Evolutionary conservation across 2,797 vertebrate genomes (phyloP), one percentile per base, ranked within the genome.

Genomic region (Tangara arthus): DNA sequence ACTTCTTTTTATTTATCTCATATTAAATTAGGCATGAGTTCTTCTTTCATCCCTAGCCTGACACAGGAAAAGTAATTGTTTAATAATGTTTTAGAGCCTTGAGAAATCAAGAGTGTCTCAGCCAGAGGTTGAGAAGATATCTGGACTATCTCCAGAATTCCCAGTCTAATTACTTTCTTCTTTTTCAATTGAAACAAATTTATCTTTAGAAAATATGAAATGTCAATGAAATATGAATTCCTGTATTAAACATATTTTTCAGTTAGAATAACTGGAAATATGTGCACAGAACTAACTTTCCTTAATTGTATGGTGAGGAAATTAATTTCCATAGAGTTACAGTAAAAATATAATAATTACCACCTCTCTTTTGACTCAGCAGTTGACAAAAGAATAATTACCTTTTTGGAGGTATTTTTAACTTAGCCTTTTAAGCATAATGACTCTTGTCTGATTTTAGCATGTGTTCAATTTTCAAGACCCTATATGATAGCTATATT

Each of bases 111-210:
- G 73, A 87, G 75, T 75, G 93, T 70, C 63, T 94, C 87, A 94
- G 71, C 73, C 88, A 95, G 72, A 82, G 77, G 93, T 91, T 82
- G 95, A 96, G 96, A 94, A 97, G 95, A 82, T 97, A 75, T 77
- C 97, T 97, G 96, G 92, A 89, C 69, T 81, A 10, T 64, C 86
- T 96, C 94, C 95, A 97, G 96, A 89, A 95, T 96, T 97, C 93
- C 91, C 92, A 59, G 22, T 96, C 96, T 95, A 96, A 95, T 90
- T 96, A 89, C 90, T 90, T 96, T 89, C 24, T 84, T 86, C 78
- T 90, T 94, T 84, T 94, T 94, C 82, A 92, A 75, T 28, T 21
- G 18, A 89, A 87, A 66, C 13, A 15, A 88, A 80, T 81, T 89
- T 70, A 82, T 94, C 91, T 95, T 96, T 47, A 61, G 91, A 95